phyloP scores from a whole-genome alignment of 2,797 vertebrate genomes.

The Eurystomus glaucurus region DNA sequence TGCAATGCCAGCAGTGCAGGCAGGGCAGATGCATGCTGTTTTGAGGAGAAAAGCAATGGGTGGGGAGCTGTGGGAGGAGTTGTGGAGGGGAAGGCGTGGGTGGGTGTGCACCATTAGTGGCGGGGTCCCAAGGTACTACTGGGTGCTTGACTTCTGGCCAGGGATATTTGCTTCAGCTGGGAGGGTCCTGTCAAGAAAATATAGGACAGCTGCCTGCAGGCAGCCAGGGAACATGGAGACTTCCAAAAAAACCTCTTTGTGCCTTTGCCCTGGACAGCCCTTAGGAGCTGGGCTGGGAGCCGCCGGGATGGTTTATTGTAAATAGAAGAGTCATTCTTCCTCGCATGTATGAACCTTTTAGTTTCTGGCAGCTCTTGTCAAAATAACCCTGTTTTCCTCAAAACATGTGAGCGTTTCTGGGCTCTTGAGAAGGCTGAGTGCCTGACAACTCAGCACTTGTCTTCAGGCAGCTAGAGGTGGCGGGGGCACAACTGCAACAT shows the following conservation, averaged over 20 bases:
- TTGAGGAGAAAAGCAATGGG: background rate
- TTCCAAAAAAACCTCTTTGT: conserved; percentile 67
- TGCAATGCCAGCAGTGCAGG: fast-evolving
- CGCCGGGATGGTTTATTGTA: background rate
- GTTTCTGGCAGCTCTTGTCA: conserved; percentile 54
- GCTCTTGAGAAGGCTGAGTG: background rate
- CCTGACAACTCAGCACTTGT: background rate
- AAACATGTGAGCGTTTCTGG: conserved; percentile 28
- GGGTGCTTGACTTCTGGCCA: background rate
- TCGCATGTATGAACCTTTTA: background rate
- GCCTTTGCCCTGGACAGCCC: conserved; percentile 44
- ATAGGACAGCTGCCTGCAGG: conserved; percentile 36
- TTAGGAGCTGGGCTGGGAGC: conserved; percentile 30
- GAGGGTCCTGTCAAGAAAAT: conserved; percentile 20
- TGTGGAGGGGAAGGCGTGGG: background rate
- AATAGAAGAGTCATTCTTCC: conserved; percentile 38
- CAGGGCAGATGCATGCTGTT: fast-evolving
- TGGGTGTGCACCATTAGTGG: background rate
- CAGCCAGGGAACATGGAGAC: background rate
- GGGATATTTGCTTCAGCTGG: background rate
- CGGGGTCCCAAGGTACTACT: fast-evolving
- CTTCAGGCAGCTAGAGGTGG: conserved; percentile 40
- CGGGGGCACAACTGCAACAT: fast-evolving
- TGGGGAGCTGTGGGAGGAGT: background rate
- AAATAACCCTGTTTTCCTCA: conserved; percentile 59